Evolutionary conservation across 2,113 vertebrate genomes (phyloP).

Genomic region (Nerophis lumbriciformis): DNA sequence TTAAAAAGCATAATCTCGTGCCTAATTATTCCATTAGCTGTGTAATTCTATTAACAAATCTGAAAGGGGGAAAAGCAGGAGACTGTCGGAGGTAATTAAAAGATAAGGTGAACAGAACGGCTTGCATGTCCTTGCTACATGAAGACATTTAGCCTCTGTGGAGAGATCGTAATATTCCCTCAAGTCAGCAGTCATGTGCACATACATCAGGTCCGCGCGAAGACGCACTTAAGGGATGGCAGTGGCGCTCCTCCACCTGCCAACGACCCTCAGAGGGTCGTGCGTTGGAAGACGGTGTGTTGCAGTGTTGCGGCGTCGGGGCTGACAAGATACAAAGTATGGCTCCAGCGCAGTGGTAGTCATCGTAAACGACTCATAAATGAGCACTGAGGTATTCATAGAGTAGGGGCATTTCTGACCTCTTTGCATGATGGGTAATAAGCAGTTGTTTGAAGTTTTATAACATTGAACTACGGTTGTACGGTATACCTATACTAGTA

Average conservation of each 20-base stretch:
- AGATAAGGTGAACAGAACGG: constrained; percentile 67
- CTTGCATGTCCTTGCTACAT: constrained; percentile 38
- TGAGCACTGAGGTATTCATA: constrained; percentile 42
- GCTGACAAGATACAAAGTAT: constrained; percentile 58
- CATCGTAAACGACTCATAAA: constrained; percentile 58
- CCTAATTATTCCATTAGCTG: constrained; percentile 61
- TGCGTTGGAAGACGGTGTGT: constrained; percentile 44
- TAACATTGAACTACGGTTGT: not conserved
- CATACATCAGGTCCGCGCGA: constrained; percentile 7
- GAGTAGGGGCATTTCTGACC: constrained; percentile 11
- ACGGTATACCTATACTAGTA: too few species aligned
- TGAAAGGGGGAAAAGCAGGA: constrained; percentile 27
- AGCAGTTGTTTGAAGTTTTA: constrained; percentile 22
- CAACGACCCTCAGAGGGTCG: constrained; percentile 41
- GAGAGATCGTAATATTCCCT: constrained; percentile 26
- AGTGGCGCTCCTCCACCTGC: constrained; percentile 50
- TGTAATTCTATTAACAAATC: constrained; percentile 70
- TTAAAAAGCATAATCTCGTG: constrained; percentile 36
- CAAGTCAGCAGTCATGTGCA: constrained; percentile 10
- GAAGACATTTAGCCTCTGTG: constrained; percentile 55
- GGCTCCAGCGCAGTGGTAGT: constrained; percentile 62
- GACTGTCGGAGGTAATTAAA: constrained; percentile 74
- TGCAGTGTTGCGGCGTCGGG: constrained; percentile 29
- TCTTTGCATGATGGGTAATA: constrained; percentile 3
- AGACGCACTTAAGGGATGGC: constrained; percentile 18